Base-by-base conservation (phyloP, 1,140 invertebrate species). In the Eueides isabella region DNA sequence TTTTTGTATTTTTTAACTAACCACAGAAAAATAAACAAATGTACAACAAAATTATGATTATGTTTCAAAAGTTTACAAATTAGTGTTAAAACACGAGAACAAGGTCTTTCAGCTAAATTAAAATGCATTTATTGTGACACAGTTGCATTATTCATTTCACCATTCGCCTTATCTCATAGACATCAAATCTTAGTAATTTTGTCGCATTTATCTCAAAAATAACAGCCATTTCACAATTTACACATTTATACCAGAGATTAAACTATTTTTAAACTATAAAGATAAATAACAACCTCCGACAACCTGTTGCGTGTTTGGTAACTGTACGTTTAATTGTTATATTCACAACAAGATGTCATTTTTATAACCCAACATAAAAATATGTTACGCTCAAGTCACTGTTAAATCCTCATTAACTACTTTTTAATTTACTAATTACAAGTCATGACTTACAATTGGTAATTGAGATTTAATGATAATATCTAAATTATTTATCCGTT, bases 121-220 rank as follows among this genome's bases (percentile, higher is more conserved):
- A 55, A 66, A 30, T 31, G 71, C 3, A 55, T 31, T 48, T 2
- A 4, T 69, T 69, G 30, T 31, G 23, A 4, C 67, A 28, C 16
- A n/a, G 26, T 23, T 16, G 26, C n/a, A 35, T 61, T 35, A 35
- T 23, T 48, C 41, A 33, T 72, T 67, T 35, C 64, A 67, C 48
- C 30, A 67, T 29, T 11, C 65, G 61, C 26, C 30, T 55, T 71
- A 64, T 61, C 29, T n/a, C 29, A 55, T 44, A 35, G 16, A 67
- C 26, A 38, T 72, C 33, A 67, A 72, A 72, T 62, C 62, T 62
- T 41, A 67, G 33, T 72, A 9, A 72, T 72, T 72, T 67, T 55
- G 71, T 72, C 23, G 64, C 48, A 61, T 31, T 61, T 66, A 48
- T 62, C n/a, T 31, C 12, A 41, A 65, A 62, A 72, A 61, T 16